phyloP scores from a whole-genome alignment of 2,797 vertebrate species.

The Pterois miles region DNA sequence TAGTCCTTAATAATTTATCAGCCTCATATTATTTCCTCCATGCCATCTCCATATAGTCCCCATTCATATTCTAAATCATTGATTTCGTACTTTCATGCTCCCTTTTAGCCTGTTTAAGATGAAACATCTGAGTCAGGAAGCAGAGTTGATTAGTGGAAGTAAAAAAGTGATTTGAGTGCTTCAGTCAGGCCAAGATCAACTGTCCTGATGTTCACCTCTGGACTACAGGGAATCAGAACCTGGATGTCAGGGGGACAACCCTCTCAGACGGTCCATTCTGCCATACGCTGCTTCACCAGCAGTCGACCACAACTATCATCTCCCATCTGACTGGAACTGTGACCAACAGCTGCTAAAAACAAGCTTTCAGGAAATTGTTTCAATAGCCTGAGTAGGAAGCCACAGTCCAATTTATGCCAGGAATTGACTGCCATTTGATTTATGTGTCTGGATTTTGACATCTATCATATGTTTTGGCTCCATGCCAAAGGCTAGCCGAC shows the following conservation, averaged over 20 bases:
- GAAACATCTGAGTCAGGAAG: conserved; percentile 2
- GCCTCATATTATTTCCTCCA: conserved; percentile 34
- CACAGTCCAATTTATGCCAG: background rate
- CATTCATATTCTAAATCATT: conserved; percentile 40
- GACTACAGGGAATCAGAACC: background rate
- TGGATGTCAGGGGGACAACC: background rate
- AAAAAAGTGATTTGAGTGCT: conserved; percentile 18
- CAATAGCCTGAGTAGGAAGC: background rate
- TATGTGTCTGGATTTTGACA: conserved; percentile 63
- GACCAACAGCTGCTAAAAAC: conserved; percentile 5
- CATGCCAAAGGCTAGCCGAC: conserved; percentile 41
- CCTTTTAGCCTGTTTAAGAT: conserved; percentile 24
- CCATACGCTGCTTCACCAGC: background rate
- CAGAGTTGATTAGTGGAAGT: background rate
- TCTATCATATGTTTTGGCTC: conserved; percentile 56
- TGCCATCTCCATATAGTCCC: conserved; percentile 8
- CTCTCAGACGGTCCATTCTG: background rate
- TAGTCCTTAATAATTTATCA: conserved; percentile 54
- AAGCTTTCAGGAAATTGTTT: background rate
- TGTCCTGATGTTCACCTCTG: background rate
- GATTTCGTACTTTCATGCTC: conserved; percentile 19
- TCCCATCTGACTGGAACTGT: conserved; percentile 1
- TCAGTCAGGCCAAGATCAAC: background rate
- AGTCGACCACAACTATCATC: background rate
- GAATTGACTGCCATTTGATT: conserved; percentile 28